Percentiles rank a stretch among this genome's conserved stretches.
phyloP scores from a whole-genome alignment of 2,113 vertebrate species.

The Onychostruthus taczanowskii region DNA sequence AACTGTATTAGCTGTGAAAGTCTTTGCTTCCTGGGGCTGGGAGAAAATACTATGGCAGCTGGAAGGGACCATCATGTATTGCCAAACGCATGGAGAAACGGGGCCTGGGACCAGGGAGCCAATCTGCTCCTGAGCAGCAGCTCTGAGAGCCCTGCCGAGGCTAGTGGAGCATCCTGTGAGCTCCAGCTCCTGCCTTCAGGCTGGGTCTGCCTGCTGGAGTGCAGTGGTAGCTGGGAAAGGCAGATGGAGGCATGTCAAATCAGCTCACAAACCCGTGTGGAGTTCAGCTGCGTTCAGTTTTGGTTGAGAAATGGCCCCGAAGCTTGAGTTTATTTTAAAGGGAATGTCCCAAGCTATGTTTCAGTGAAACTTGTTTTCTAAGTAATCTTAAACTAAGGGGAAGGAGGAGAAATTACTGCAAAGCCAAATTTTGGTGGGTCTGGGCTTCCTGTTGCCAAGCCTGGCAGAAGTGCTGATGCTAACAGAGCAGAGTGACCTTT shows the following conservation, averaged over 20 bases:
- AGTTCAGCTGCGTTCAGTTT: fast-evolving
- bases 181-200: neutral
- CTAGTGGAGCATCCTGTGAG: neutral
- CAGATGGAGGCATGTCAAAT: neutral
- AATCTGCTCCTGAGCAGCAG: neutral
- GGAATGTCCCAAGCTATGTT: neutral
- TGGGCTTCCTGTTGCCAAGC: neutral
- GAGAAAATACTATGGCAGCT: neutral
- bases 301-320: neutral
- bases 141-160: neutral
- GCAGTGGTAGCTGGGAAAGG: neutral
- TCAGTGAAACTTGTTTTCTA: neutral
- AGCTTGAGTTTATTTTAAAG: neutral
- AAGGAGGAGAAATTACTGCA: neutral
- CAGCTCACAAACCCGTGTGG: neutral
- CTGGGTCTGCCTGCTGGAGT: neutral
- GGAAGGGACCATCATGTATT: neutral
- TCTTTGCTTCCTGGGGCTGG: neutral
- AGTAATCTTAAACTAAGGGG: neutral
- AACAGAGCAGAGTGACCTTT: neutral
- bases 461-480: neutral
- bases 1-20: neutral
- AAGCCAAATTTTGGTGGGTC: neutral
- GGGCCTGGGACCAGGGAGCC: neutral
- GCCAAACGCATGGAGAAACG: neutral